A percentile compares a stretch with the other conserved stretches of the same genome.
phyloP scores from a whole-genome alignment of 2,113 vertebrate genomes.

The Notarius quadriscutis region DNA sequence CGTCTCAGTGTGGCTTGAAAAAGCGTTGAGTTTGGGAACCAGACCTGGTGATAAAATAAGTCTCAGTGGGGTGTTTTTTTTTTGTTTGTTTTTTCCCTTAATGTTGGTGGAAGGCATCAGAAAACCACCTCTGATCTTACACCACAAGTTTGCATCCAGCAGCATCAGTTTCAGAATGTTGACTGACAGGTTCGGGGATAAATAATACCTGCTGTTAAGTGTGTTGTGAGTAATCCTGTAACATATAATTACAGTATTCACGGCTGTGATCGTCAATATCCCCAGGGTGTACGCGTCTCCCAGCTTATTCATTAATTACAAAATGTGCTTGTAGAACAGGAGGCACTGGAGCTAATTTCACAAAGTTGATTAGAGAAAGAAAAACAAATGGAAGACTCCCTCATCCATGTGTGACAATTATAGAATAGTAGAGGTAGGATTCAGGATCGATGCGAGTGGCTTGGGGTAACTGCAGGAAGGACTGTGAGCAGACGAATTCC shows the following conservation, averaged over 20 bases:
- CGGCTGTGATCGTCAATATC: conserved; percentile 40
- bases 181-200: conserved; percentile 46
- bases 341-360: conserved; percentile 40
- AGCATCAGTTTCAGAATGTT: not conserved
- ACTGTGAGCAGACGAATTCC: not conserved
- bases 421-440: conserved; percentile 21
- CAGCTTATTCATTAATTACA: conserved; percentile 64
- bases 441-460: conserved; percentile 51
- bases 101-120: not conserved
- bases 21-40: too few relatives aligned
- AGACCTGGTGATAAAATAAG: not conserved
- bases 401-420: conserved; percentile 48
- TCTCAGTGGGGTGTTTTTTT: not conserved
- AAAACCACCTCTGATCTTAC: not conserved
- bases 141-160: not conserved
- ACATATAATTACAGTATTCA: conserved; percentile 65
- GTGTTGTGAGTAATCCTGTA: conserved; percentile 51
- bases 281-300: conserved; percentile 17
- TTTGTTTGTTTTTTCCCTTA: too few relatives aligned
- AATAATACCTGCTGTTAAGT: conserved; percentile 60
- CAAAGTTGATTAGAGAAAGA: conserved; percentile 3
- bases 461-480: conserved; percentile 49
- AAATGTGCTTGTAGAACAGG: conserved; percentile 46
- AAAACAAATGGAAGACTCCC: not conserved
- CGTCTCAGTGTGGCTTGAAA: too few relatives aligned